phyloP scores from a whole-genome alignment of 92 coral and sea anemone genomes.

The Parazoanthus darwini region DNA sequence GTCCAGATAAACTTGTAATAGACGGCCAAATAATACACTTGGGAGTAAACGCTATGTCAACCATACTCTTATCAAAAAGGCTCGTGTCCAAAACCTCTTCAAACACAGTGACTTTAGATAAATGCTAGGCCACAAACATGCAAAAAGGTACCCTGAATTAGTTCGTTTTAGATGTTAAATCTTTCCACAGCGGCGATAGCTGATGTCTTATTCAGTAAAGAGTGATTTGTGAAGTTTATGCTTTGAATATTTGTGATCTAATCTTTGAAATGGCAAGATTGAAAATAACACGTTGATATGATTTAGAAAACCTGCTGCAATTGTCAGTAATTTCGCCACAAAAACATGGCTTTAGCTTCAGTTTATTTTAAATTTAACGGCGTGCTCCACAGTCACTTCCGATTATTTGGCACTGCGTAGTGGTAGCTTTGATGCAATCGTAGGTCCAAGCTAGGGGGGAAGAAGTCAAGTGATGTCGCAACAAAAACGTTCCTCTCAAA shows the following conservation, averaged over 20 bases:
- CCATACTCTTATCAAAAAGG: constrained; percentile 7
- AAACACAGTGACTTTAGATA: constrained; percentile 19
- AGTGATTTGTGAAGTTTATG: constrained; percentile 15
- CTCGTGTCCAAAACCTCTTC: constrained; percentile 8
- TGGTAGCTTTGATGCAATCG: constrained; percentile 1
- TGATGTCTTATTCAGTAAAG: not conserved
- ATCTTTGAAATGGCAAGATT: constrained; percentile 43
- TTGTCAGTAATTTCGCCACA: constrained; percentile 14
- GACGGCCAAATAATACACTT: constrained; percentile 2
- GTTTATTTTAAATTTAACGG: constrained; percentile 5
- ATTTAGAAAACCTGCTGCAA: constrained; percentile 22
- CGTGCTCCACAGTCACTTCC: not conserved
- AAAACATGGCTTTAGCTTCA: not conserved
- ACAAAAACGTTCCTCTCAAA: not conserved
- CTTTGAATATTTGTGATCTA: constrained; percentile 43
- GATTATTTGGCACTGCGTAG: not conserved
- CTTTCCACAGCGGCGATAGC: not conserved
- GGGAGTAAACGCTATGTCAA: constrained; percentile 28
- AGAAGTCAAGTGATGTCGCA: not conserved
- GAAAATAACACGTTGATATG: constrained; percentile 38
- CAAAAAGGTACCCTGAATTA: not conserved
- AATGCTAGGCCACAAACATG: constrained; percentile 8
- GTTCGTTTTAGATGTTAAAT: not conserved
- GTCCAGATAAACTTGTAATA: constrained; percentile 31
- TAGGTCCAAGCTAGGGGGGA: not conserved